Evolutionary conservation across 2,888 invertebrate genomes (phyloP).

Genomic region (Ormyrus labotus): DNA sequence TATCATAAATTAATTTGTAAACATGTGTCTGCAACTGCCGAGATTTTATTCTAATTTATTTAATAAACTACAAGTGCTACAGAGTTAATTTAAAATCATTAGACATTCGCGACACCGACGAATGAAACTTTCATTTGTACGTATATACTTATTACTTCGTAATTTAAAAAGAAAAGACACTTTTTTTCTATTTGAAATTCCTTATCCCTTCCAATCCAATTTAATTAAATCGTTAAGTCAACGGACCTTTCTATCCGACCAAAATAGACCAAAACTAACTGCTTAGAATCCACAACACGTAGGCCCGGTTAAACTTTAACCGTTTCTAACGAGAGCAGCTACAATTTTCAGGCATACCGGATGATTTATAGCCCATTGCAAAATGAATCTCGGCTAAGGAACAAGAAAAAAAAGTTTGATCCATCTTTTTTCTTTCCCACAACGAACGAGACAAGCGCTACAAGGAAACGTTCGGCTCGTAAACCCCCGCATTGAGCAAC

Average conservation of each 20-base stretch:
- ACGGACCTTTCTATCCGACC: too few relatives aligned
- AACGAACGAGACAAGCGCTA: too few relatives aligned
- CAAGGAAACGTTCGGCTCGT: neutral
- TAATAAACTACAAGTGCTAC: neutral
- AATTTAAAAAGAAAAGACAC: too few relatives aligned
- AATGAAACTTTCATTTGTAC: neutral
- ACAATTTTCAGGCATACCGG: neutral
- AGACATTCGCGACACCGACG: neutral
- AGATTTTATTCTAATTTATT: slow-evolving; percentile 12
- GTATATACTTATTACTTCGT: too few relatives aligned
- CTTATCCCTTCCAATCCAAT: neutral
- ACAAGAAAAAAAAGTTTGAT: too few relatives aligned
- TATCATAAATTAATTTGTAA: too few relatives aligned
- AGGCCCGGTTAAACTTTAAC: neutral
- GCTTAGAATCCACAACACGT: too few relatives aligned
- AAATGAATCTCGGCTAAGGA: slow-evolving; percentile 10
- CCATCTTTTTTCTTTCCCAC: too few relatives aligned
- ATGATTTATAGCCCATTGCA: slow-evolving; percentile 14
- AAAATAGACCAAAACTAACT: too few relatives aligned
- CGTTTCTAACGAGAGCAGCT: slow-evolving; percentile 5
- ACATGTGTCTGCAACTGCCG: too few relatives aligned
- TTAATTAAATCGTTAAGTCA: too few relatives aligned
- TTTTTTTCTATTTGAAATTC: too few relatives aligned
- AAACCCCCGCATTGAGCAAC: slow-evolving; percentile 23
- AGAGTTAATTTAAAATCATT: slow-evolving; percentile 18